Conservation (phyloP, 2,797 vertebrate species). For the Coilia nasus region DNA sequence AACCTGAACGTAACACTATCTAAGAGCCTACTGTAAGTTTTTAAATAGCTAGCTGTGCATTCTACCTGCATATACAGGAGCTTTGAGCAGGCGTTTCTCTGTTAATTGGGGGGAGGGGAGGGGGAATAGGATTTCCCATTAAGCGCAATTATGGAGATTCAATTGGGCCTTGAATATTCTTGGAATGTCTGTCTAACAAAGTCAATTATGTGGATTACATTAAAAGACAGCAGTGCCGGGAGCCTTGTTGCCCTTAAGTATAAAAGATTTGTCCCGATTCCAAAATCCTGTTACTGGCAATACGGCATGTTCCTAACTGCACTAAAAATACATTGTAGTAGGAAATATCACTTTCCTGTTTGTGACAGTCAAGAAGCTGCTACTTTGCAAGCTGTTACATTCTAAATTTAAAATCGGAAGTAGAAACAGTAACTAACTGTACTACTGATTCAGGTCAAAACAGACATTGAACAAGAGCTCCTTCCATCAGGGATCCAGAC, state of each 20-base stretch:
- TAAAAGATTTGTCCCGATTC: background rate
- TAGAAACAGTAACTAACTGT: too few relatives aligned
- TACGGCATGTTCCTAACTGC: background rate
- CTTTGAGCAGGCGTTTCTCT: background rate
- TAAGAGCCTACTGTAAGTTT: background rate
- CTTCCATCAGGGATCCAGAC: too few relatives aligned
- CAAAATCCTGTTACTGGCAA: background rate
- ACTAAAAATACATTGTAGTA: background rate
- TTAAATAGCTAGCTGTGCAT: background rate
- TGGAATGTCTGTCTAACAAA: slow-evolving; percentile 9
- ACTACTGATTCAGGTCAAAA: too few relatives aligned
- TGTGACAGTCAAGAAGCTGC: too few relatives aligned
- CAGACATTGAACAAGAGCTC: too few relatives aligned
- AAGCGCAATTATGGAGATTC: background rate
- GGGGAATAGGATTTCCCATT: background rate
- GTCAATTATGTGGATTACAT: background rate
- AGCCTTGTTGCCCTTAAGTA: background rate
- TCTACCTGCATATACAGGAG: background rate
- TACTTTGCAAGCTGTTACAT: too few relatives aligned
- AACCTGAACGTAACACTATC: background rate
- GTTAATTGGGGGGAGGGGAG: background rate
- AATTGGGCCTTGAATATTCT: slow-evolving; percentile 2
- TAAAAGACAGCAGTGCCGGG: background rate
- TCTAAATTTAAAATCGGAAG: too few relatives aligned
- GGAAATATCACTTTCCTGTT: background rate